Base-by-base conservation (phyloP, 2,113 vertebrate genomes). In the Nasalis larvatus region DNA sequence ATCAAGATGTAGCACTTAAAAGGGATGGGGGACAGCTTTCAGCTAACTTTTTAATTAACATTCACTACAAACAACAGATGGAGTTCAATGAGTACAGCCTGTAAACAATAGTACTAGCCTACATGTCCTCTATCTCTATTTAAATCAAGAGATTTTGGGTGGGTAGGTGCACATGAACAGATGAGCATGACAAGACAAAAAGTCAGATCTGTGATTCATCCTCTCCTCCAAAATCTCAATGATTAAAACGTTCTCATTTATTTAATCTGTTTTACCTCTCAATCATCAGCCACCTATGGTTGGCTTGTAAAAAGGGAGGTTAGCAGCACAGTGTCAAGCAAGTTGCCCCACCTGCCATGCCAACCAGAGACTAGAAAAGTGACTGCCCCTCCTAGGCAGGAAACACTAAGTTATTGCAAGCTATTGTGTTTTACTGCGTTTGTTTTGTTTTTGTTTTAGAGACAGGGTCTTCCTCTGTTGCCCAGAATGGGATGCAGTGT, bases 31-130 rank as follows among this genome's bases (percentile, higher is more conserved):
- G 80, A 73, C 78, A 97, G 95, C 13, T 93, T 92, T 83, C 94
- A 84, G 95, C 20, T 96, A 97, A 95, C 73, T 97, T 97, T 82
- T 92, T 92, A 95, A 98, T 98, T 98, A 98, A 80, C 54, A 82
- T 40, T 80, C 90, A 45, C 95, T 95, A 96, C 66, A 95, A 97
- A 93, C 84, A 95, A 86, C 81, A 93, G 91, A 84, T 86, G 84
- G 86, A 30, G 88, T 98, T 98, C 97, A 97, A 97, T 97, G 96
- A 87, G 69, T 20, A 71, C 66, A 45, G 25, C 8, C 25, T 95
- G 42, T 90, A 87, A 88, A 84, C 73, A 68, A 8, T 18, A 35
- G 17, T 7, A 54, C 20, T 35, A 5, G 66, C 89, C 45, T 73
- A 60, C n/a, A 95, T 84, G 58, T 73, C 54, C n/a, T 82, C 68